Base-by-base conservation (phyloP, 2,888 invertebrate species). In the Germaria angustata region DNA sequence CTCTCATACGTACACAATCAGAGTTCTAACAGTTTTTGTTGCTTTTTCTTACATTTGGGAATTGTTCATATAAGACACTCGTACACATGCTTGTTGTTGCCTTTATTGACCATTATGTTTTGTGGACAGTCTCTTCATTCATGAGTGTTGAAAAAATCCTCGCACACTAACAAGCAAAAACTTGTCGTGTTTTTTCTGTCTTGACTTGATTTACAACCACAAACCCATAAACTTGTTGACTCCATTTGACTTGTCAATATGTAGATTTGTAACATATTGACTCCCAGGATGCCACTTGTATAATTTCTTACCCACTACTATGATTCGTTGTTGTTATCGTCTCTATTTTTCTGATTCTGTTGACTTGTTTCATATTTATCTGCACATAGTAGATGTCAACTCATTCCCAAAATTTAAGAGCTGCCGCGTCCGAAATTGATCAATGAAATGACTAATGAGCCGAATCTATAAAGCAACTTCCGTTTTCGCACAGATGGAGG, bases 171-270 rank as follows among this genome's bases (percentile, higher is more conserved):
- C 49, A 41, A 32, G 49, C 20, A 66, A 9, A 66, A 51, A 24
- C 3, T 41, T 51, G 28, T 51, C 28, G 36, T 41, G 51, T 20
- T 1, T 13, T 57, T 57, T 57, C 28, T 59, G 39, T 51, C 57
- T 41, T 53, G 63, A 49, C 39, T 71, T 80, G 76, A 83, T 76
- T 83, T 76, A 68, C 66, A 71, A 76, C 61, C 76, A 55, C 76
- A 76, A 80, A 61, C 72, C 63, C 83, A 68, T 61, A 76, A 80
- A 65, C 63, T 73, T 69, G 63, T 73, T 77, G 68, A 80, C 77
- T 81, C 73, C 69, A 44, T 75, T 81, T 75, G 69, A 73, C 78
- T 81, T 78, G 81, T 84, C 78, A 71, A 73, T 84, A 68, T 84
- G 83, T 69, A 80, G 68, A 73, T 84, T 84, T 73, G 77, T 55